Evolutionary conservation across 2,113 vertebrate species (phyloP).

Genomic region (Gymnarchus niloticus): DNA sequence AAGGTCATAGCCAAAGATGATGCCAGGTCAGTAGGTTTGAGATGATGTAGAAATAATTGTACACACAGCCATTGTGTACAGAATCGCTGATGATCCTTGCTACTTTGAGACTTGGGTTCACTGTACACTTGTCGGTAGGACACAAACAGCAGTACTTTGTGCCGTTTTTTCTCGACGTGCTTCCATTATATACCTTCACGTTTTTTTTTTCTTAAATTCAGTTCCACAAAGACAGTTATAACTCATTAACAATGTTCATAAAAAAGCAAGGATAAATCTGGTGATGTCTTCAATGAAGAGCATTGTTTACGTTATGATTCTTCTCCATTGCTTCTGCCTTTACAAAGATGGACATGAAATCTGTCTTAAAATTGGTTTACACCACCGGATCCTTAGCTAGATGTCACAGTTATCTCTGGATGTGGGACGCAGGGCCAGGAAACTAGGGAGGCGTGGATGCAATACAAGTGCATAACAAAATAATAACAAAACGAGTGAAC

Average conservation of each 20-base stretch:
- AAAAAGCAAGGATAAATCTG: not conserved
- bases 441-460: too few species aligned
- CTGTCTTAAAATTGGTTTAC: slow-evolving; percentile 57
- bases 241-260: not conserved
- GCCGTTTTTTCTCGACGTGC: too few species aligned
- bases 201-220: too few species aligned
- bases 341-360: slow-evolving; percentile 40
- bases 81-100: not conserved
- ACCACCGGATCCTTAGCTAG: slow-evolving; percentile 52
- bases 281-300: not conserved
- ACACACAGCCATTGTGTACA: not conserved
- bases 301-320: not conserved
- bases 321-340: slow-evolving; percentile 28
- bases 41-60: too few species aligned
- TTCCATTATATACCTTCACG: too few species aligned
- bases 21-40: not conserved
- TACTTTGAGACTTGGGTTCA: not conserved
- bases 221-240: not conserved
- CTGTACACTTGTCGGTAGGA: not conserved
- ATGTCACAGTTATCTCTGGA: too few species aligned
- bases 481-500: too few species aligned
- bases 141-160: not conserved
- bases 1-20: not conserved
- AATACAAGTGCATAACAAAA: too few species aligned
- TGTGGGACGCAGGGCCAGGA: too few species aligned